Percentiles rank a stretch among this genome's conserved stretches.
Evolutionary conservation across 2,797 vertebrate species (phyloP).

Genomic region (Arrhamphus sclerolepis): DNA sequence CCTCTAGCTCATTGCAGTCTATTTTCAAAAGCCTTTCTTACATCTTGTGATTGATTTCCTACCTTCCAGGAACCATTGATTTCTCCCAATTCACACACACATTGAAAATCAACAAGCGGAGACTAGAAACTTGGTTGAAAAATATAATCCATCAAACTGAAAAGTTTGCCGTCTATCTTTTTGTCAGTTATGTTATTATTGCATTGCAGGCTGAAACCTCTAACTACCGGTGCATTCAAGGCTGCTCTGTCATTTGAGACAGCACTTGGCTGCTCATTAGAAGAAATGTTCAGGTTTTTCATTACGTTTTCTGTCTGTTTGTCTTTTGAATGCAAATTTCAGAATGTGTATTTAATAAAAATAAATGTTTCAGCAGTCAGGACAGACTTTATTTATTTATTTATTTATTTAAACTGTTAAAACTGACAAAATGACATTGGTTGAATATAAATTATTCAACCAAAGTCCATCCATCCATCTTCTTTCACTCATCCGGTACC

Average conservation of each 20-base stretch:
- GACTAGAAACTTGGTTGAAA: neutral
- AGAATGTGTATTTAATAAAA: no score
- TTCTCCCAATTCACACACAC: neutral
- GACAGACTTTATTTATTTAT: no score
- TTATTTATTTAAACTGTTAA: no score
- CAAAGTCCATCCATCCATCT: no score
- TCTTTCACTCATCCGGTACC: no score
- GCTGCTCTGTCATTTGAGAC: neutral
- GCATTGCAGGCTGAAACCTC: neutral
- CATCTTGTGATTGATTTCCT: neutral
- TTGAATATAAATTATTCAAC: no score
- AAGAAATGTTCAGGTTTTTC: neutral
- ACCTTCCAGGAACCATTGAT: neutral
- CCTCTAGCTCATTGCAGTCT: neutral
- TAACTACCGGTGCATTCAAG: neutral
- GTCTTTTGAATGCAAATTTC: neutral
- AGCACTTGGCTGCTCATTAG: neutral
- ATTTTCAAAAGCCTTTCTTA: neutral
- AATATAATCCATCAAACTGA: slow-evolving; percentile 1
- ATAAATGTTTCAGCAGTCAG: no score
- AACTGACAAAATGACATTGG: no score
- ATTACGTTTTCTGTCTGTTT: neutral
- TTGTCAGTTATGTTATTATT: neutral
- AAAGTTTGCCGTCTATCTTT: neutral
- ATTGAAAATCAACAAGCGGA: neutral